phyloP scores from a whole-genome alignment of 2,888 invertebrate genomes.

The Eristalinus aeneus region DNA sequence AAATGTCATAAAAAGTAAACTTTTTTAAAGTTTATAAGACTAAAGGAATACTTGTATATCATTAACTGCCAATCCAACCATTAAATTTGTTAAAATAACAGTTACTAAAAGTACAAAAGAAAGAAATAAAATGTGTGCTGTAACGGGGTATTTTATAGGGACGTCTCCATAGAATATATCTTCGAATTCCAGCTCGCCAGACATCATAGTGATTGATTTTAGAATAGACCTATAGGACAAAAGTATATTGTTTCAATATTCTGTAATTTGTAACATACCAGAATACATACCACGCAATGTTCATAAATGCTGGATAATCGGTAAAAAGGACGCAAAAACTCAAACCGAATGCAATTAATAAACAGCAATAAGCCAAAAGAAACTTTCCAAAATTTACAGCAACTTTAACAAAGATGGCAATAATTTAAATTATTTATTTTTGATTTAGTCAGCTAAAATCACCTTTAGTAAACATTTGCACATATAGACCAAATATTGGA shows the following conservation, averaged over 20 bases:
- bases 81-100: slow-evolving; percentile 90
- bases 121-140: slow-evolving; percentile 88
- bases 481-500: slow-evolving; percentile 91
- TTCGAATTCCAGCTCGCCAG: slow-evolving; percentile 92
- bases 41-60: slow-evolving; percentile 86
- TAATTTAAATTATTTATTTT: background rate
- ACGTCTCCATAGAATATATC: slow-evolving; percentile 88
- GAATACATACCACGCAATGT: slow-evolving; percentile 80
- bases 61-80: slow-evolving; percentile 92
- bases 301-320: slow-evolving; percentile 87
- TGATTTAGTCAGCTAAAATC: background rate
- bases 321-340: slow-evolving; percentile 92
- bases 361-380: slow-evolving; percentile 89
- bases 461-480: slow-evolving; percentile 93
- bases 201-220: slow-evolving; percentile 94
- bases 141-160: slow-evolving; percentile 85
- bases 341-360: slow-evolving; percentile 89
- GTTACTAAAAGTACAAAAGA: slow-evolving; percentile 90
- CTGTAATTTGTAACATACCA: background rate
- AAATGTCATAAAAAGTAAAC: background rate
- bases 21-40: background rate
- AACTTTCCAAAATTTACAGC: slow-evolving; percentile 92
- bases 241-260: background rate
- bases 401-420: slow-evolving; percentile 80
- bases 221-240: slow-evolving; percentile 81